A percentile compares a stretch with the other conserved stretches of the same genome.
phyloP scores from a whole-genome alignment of 2,113 vertebrate genomes.

The Corythornis cristatus region DNA sequence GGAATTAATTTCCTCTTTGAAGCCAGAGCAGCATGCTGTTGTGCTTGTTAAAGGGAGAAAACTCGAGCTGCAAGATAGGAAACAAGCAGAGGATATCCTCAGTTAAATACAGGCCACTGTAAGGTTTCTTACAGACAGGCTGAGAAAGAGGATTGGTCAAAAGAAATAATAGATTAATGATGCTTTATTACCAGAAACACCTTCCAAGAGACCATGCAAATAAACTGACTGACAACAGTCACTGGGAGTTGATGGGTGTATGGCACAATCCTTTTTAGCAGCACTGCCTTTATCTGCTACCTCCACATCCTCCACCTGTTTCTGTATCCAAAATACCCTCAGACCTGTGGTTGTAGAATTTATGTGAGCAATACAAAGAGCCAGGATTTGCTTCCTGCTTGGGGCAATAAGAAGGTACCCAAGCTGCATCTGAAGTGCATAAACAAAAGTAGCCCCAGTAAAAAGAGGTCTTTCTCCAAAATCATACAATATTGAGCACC shows the following conservation, averaged over 20 bases:
- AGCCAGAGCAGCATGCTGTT: conserved; percentile 75
- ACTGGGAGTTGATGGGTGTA: conserved; percentile 3
- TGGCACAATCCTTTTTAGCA: not conserved
- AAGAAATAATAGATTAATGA: conserved; percentile 58
- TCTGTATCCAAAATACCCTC: not conserved
- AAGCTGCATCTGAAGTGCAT: not conserved
- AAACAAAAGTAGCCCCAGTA: not conserved
- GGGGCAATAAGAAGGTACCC: not conserved
- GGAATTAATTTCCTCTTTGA: conserved; percentile 90
- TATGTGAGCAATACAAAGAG: not conserved
- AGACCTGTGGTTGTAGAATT: not conserved
- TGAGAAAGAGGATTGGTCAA: conserved; percentile 30
- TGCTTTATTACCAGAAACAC: conserved; percentile 16
- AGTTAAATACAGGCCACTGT: conserved; percentile 53
- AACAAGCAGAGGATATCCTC: conserved; percentile 69
- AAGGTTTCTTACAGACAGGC: conserved; percentile 28
- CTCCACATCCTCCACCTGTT: not conserved
- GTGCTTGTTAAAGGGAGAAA: conserved; percentile 86
- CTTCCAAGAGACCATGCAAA: conserved; percentile 42
- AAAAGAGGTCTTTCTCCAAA: not conserved
- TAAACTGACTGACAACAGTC: conserved; percentile 16
- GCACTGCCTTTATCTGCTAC: not conserved
- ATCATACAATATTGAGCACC: not conserved
- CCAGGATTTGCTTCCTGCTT: not conserved
- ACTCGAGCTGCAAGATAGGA: conserved; percentile 60